Evolutionary conservation across 2,113 vertebrate species (phyloP).

Genomic region (Dicrurus megarhynchus): DNA sequence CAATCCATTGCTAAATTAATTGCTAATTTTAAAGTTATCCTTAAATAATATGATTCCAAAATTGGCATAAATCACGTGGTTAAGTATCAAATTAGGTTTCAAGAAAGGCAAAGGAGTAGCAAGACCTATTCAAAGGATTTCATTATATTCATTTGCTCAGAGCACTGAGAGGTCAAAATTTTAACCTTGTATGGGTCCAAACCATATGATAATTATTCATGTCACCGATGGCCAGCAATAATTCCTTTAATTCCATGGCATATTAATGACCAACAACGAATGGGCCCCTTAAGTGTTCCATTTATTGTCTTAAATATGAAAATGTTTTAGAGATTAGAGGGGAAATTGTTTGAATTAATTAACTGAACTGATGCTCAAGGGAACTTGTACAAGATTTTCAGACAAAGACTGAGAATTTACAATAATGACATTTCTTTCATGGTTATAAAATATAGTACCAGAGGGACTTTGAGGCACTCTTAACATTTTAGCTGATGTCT

Average conservation of each 20-base stretch:
- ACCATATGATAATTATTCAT: slow-evolving; percentile 60
- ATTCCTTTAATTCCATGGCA: slow-evolving; percentile 74
- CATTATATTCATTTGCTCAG: slow-evolving; percentile 54
- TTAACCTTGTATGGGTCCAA: slow-evolving; percentile 71
- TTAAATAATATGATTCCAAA: slow-evolving; percentile 74
- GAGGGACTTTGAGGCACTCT: slow-evolving; percentile 73
- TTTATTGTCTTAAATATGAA: slow-evolving; percentile 84
- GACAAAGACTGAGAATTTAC: slow-evolving; percentile 81
- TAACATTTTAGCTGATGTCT: slow-evolving; percentile 80
- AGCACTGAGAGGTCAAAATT: slow-evolving; percentile 47
- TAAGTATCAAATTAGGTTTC: slow-evolving; percentile 58
- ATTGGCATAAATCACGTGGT: slow-evolving; percentile 64
- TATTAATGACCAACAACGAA: slow-evolving; percentile 77
- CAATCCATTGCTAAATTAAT: slow-evolving; percentile 73
- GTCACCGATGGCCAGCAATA: slow-evolving; percentile 54
- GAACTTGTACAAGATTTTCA: slow-evolving; percentile 77
- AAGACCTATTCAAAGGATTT: slow-evolving; percentile 51
- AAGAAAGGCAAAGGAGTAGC: slow-evolving; percentile 1
- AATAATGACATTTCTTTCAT: slow-evolving; percentile 79
- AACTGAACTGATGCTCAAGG: slow-evolving; percentile 73
- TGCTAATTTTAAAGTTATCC: slow-evolving; percentile 74
- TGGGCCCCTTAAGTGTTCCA: slow-evolving; percentile 73
- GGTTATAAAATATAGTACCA: slow-evolving; percentile 75
- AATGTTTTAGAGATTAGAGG: slow-evolving; percentile 80
- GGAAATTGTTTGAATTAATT: slow-evolving; percentile 84